Conservation (phyloP, 2,113 vertebrate genomes). For the Elaphurus davidianus region DNA sequence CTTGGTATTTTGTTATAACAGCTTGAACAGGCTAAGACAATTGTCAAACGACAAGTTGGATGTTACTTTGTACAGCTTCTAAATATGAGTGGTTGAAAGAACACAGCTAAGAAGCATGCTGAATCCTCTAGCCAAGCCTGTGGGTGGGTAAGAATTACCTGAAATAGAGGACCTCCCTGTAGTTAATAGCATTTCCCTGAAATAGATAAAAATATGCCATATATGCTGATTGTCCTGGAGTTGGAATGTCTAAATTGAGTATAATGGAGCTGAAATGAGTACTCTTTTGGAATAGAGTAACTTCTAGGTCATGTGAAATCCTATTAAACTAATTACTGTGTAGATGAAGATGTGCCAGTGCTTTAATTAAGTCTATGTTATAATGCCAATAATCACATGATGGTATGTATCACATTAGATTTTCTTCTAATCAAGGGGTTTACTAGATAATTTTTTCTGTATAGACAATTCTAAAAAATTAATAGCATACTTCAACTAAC, state of each 20-base stretch:
- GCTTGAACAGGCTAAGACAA: background rate
- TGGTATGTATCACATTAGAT: background rate
- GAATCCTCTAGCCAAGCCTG: background rate
- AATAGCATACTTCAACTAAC: conserved; percentile 40
- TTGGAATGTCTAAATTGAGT: conserved; percentile 56
- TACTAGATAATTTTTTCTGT: background rate
- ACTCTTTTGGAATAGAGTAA: background rate
- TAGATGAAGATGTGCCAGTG: conserved; percentile 63
- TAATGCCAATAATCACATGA: conserved; percentile 46
- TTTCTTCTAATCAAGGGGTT: conserved; percentile 28
- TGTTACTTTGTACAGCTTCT: conserved; percentile 33
- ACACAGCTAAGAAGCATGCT: conserved; percentile 31
- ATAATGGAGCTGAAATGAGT: conserved; percentile 14
- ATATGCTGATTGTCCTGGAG: background rate
- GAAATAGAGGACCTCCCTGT: background rate
- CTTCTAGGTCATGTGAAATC: conserved; percentile 73
- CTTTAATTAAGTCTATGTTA: conserved; percentile 76
- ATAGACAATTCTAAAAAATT: conserved; percentile 5
- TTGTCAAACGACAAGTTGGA: conserved; percentile 18
- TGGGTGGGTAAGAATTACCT: background rate
- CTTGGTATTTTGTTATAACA: background rate
- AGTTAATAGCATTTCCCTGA: conserved; percentile 2
- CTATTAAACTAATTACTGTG: conserved; percentile 76
- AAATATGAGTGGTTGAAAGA: conserved; percentile 59
- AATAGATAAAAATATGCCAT: background rate